A percentile compares a stretch with the other conserved stretches of the same genome.
These are phyloP conservation scores for Synergus umbraculus DNA, from an alignment of 2,888 invertebrate species.

Conservation along the genomic window DNA sequence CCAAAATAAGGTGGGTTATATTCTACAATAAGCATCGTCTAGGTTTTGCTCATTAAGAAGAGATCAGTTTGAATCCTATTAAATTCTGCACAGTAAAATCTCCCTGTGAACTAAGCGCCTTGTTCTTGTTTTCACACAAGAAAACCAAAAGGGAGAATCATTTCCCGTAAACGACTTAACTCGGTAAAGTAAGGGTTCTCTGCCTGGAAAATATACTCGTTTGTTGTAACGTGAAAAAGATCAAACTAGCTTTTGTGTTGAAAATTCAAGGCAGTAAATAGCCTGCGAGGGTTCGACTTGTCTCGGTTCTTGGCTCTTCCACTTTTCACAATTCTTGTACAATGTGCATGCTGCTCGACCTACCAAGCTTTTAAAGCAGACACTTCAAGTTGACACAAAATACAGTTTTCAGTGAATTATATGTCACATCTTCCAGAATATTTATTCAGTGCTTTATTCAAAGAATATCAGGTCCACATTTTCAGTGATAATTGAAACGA, in stretches of 20 bases:
- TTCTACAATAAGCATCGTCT: conserved; percentile 16
- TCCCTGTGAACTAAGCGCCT: conserved; percentile 29
- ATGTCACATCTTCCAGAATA: background rate
- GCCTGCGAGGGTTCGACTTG: conserved; percentile 43
- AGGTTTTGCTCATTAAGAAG: conserved; percentile 37
- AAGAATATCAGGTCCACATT: too few relatives aligned
- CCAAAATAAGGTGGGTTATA: background rate
- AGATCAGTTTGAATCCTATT: conserved; percentile 40
- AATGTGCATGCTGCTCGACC: background rate
- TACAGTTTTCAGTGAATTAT: conserved; percentile 4
- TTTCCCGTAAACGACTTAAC: conserved; percentile 37
- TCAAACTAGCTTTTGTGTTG: conserved; percentile 43
- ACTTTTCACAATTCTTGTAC: conserved; percentile 34
- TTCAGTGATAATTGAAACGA: background rate
- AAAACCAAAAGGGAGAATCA: conserved; percentile 24
- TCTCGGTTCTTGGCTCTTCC: conserved; percentile 43
- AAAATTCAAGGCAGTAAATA: conserved; percentile 44
- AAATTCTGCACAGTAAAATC: conserved; percentile 32
- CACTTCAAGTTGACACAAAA: conserved; percentile 22
- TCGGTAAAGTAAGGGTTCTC: conserved; percentile 42
- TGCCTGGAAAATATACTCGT: conserved; percentile 42
- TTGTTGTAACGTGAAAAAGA: conserved; percentile 42
- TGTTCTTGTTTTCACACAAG: conserved; percentile 32
- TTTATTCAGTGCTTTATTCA: background rate
- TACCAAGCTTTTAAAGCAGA: conserved; percentile 12